Evolutionary conservation across 2,113 vertebrate genomes (phyloP).

Genomic region (Boulengeromyrus knoepffleri): DNA sequence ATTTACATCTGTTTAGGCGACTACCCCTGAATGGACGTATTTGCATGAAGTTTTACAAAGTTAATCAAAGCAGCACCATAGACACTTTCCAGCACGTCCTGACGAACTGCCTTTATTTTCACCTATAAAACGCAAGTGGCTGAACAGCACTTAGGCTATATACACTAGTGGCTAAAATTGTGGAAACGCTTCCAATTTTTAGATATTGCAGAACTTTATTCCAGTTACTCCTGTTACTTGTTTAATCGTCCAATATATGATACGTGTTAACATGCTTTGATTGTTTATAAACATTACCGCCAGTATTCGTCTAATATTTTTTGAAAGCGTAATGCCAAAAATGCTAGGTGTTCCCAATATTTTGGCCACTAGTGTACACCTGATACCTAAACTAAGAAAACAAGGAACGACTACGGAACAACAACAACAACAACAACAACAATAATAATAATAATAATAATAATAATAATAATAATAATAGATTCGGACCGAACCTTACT

Average conservation of each 20-base stretch:
- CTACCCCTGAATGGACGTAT: not conserved
- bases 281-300: not conserved
- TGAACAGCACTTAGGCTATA: too few relatives aligned
- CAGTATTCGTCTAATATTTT: not conserved
- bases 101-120: not conserved
- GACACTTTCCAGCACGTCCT: not conserved
- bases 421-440: not conserved
- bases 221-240: not conserved
- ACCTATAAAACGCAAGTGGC: not conserved
- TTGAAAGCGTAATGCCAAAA: not conserved
- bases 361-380: not conserved
- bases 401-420: not conserved
- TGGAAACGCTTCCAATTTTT: not conserved
- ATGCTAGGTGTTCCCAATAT: not conserved
- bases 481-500: not conserved
- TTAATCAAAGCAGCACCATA: not conserved
- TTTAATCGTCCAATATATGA: not conserved
- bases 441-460: not conserved
- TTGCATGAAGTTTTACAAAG: not conserved
- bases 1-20: not conserved
- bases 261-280: not conserved
- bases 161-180: not conserved
- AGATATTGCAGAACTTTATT: not conserved
- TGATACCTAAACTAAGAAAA: not conserved
- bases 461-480: not conserved